Percentiles rank a stretch among this genome's conserved stretches.
Evolutionary conservation across 2,797 vertebrate species (phyloP).

Genomic region (Agapornis canus): DNA sequence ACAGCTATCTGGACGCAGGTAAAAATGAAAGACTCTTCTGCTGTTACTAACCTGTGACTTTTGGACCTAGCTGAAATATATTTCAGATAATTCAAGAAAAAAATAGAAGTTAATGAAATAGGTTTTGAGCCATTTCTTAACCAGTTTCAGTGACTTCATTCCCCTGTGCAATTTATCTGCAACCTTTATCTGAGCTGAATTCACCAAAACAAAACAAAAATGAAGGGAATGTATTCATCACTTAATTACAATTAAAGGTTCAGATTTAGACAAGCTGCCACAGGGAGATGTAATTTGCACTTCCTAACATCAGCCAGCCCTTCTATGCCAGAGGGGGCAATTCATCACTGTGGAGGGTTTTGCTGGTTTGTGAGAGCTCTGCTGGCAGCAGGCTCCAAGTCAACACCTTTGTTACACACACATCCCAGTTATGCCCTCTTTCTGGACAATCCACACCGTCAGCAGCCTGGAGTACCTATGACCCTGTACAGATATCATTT

Average conservation of each 20-base stretch:
- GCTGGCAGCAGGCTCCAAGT: neutral
- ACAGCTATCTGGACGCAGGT: neutral
- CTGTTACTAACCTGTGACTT: neutral
- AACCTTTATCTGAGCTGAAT: conserved; percentile 4
- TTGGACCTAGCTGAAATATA: neutral
- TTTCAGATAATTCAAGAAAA: neutral
- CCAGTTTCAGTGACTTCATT: neutral
- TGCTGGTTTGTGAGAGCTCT: neutral
- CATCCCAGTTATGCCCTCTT: neutral
- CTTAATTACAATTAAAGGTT: neutral
- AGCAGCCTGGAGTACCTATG: neutral
- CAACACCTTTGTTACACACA: neutral
- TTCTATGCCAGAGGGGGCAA: neutral
- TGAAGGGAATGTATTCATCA: neutral
- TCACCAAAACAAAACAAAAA: conserved; percentile 30
- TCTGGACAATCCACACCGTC: neutral
- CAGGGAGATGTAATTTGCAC: neutral
- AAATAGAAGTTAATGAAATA: neutral
- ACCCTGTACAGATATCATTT: neutral
- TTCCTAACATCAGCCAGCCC: neutral
- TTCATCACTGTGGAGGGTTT: neutral
- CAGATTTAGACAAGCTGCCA: conserved; percentile 11
- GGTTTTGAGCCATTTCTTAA: neutral
- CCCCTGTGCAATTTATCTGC: neutral
- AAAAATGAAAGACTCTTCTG: neutral